Conservation (phyloP, 2,888 invertebrate genomes). For the Protodeltote pygarga region DNA sequence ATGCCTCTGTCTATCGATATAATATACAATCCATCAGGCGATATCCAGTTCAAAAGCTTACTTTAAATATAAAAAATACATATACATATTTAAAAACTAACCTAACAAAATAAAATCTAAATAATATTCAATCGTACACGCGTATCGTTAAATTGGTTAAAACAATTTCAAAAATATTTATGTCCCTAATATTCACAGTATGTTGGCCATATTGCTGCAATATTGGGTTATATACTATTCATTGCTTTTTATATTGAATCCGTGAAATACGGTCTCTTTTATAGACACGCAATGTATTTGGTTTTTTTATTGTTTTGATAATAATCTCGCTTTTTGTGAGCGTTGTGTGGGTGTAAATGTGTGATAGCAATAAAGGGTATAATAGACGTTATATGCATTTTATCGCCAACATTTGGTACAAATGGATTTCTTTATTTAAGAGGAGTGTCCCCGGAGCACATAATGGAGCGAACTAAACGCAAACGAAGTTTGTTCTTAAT, state of each 20-base stretch:
- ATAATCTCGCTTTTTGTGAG: conserved; percentile 6
- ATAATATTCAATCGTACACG: neutral
- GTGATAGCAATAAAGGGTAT: neutral
- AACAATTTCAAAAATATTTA: conserved; percentile 1
- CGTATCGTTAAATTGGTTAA: neutral
- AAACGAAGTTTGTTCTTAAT: too few species aligned
- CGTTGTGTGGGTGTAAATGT: neutral
- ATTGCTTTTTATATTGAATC: conserved; percentile 28
- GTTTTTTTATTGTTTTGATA: conserved; percentile 19
- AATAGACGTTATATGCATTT: neutral
- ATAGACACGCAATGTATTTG: conserved; percentile 22
- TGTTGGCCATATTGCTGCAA: conserved; percentile 6
- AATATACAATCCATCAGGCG: too few species aligned
- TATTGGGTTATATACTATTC: conserved; percentile 36
- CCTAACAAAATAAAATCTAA: conserved; percentile 1
- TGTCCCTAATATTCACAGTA: conserved; percentile 6
- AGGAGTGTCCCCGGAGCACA: too few species aligned
- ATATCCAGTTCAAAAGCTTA: too few species aligned
- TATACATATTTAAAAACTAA: neutral
- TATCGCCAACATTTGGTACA: too few species aligned
- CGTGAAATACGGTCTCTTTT: conserved; percentile 21
- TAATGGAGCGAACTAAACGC: too few species aligned
- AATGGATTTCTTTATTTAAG: too few species aligned
- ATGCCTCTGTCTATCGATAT: too few species aligned
- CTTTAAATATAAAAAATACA: too few species aligned